These are phyloP conservation scores for Stomorhina lunata DNA, from an alignment of 2,888 invertebrate species.

Conservation along the genomic window DNA sequence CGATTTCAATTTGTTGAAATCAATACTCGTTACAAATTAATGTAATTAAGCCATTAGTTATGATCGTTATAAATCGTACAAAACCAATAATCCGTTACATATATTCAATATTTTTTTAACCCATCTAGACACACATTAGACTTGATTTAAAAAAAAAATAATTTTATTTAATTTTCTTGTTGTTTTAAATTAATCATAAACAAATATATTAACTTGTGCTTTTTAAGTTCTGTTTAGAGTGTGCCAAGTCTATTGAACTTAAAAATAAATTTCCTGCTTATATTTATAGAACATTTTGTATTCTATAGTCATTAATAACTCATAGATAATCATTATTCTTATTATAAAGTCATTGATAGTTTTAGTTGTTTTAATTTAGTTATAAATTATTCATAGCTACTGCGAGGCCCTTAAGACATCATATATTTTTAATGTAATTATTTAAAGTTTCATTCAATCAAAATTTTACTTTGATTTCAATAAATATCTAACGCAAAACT, in stretches of 20 bases:
- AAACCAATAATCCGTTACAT: conserved; percentile 40
- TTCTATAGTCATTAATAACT: conserved; percentile 19
- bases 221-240: too few relatives aligned
- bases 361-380: not conserved
- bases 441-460: not conserved
- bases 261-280: conserved; percentile 45
- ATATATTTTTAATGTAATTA: not conserved
- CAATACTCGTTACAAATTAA: conserved; percentile 60
- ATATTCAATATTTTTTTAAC: not conserved
- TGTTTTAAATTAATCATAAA: conserved; percentile 48
- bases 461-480: not conserved
- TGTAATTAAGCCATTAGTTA: conserved; percentile 61
- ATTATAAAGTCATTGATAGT: not conserved
- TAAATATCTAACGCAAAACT: not conserved
- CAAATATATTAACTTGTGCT: not conserved
- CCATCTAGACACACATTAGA: not conserved
- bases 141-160: conserved; percentile 28
- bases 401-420: not conserved
- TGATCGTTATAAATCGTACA: conserved; percentile 7
- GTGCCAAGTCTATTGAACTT: conserved; percentile 35
- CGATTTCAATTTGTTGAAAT: conserved; percentile 45
- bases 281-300: conserved; percentile 19
- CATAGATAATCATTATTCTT: not conserved
- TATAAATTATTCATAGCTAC: not conserved
- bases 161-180: conserved; percentile 17